These are phyloP conservation scores for Gymnothorax javanicus DNA, from an alignment of 2,797 vertebrate genomes.

Conservation along the genomic window DNA sequence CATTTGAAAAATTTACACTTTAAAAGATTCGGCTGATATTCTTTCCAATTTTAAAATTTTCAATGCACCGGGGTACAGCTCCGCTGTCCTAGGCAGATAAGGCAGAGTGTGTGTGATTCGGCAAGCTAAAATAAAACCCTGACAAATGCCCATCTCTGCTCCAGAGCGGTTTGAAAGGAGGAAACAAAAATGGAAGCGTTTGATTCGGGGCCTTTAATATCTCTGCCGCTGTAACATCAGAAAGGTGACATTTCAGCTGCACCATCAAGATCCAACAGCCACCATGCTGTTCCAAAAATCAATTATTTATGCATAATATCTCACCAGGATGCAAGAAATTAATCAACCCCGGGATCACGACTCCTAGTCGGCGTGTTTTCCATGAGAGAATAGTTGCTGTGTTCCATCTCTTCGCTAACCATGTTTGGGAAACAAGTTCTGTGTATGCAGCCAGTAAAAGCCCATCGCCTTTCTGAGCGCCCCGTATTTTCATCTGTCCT, in stretches of 20 bases:
- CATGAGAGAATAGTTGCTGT: slow-evolving; percentile 5
- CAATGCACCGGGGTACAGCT: slow-evolving; percentile 32
- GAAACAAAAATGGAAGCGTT: slow-evolving; percentile 33
- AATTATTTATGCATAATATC: slow-evolving; percentile 63
- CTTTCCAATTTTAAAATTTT: slow-evolving; percentile 36
- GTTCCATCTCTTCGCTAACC: slow-evolving; percentile 31
- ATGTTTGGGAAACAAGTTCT: slow-evolving; percentile 44
- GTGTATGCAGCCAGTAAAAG: slow-evolving; percentile 31
- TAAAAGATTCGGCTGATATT: slow-evolving; percentile 31
- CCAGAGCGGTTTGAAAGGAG: slow-evolving; percentile 30
- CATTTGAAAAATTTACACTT: slow-evolving; percentile 35
- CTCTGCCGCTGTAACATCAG: slow-evolving; percentile 49
- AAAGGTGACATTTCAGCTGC: slow-evolving; percentile 63
- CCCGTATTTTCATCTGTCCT: neutral
- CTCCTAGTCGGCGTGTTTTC: slow-evolving; percentile 24
- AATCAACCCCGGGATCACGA: slow-evolving; percentile 46
- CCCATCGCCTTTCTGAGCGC: slow-evolving; percentile 17
- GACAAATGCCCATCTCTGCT: slow-evolving; percentile 19
- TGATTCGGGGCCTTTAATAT: slow-evolving; percentile 45
- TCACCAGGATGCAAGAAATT: slow-evolving; percentile 55
- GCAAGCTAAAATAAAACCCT: slow-evolving; percentile 32
- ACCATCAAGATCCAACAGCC: slow-evolving; percentile 52
- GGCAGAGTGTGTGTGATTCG: slow-evolving; percentile 26
- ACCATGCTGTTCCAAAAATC: slow-evolving; percentile 53
- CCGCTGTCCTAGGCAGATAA: slow-evolving; percentile 39